Percentiles rank a stretch among this genome's conserved stretches.
phyloP scores from a whole-genome alignment of 2,797 vertebrate genomes.

The Discoglossus pictus region DNA sequence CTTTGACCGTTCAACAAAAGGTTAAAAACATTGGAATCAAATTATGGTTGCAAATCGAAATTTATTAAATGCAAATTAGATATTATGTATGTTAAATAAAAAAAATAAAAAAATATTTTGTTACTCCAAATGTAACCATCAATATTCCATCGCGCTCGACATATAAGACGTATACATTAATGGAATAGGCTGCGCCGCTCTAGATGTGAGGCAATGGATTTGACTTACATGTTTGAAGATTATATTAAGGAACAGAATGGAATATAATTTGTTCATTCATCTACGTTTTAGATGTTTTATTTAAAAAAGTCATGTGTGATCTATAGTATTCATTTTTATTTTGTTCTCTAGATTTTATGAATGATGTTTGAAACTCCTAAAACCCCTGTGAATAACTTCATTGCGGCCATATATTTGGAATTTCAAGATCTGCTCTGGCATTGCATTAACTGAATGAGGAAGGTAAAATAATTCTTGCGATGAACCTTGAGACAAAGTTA shows the following conservation, averaged over 20 bases:
- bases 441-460: conserved; percentile 35
- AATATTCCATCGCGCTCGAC: conserved; percentile 13
- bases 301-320: conserved; percentile 38
- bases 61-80: conserved; percentile 36
- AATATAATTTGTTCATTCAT: conserved; percentile 51
- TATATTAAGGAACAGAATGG: conserved; percentile 41
- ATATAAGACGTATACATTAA: conserved; percentile 44
- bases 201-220: conserved; percentile 14
- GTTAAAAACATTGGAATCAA: not conserved
- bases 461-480: conserved; percentile 23
- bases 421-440: conserved; percentile 42
- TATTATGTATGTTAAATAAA: conserved; percentile 29
- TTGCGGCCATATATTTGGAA: conserved; percentile 46
- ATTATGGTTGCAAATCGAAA: not conserved
- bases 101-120: conserved; percentile 12
- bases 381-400: conserved; percentile 49
- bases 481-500: conserved; percentile 28
- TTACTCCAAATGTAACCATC: conserved; percentile 28
- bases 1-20: no score
- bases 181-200: conserved; percentile 15
- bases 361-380: conserved; percentile 49
- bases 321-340: conserved; percentile 51
- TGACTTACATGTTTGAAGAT: conserved; percentile 51
- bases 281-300: conserved; percentile 50
- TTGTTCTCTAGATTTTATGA: conserved; percentile 49